These are phyloP conservation scores for Scalopus aquaticus DNA, from an alignment of 2,113 vertebrate genomes.

Conservation along the genomic window DNA sequence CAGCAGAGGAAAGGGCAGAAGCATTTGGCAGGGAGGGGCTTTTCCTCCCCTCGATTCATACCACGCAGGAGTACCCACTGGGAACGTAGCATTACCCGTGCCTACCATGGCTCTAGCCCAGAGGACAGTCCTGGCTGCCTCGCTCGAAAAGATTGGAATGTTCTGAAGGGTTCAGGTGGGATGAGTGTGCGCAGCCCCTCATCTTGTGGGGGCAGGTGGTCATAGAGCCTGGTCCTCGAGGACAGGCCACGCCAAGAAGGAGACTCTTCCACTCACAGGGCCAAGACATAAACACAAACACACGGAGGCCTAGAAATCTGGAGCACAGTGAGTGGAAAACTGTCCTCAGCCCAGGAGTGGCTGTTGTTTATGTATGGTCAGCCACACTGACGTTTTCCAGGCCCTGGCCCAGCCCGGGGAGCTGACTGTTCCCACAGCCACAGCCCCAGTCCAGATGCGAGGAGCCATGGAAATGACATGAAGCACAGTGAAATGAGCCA, in stretches of 20 bases:
- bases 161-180: background rate
- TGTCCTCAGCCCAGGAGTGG: background rate
- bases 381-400: conserved; percentile 9
- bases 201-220: background rate
- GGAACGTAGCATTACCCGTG: accelerated
- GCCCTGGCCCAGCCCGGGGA: background rate
- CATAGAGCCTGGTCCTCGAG: background rate
- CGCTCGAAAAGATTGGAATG: background rate
- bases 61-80: background rate
- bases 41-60: background rate
- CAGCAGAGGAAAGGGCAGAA: background rate
- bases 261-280: background rate
- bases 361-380: background rate
- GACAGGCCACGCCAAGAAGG: background rate
- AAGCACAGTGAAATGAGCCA: background rate
- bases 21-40: accelerated
- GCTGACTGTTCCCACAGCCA: no score
- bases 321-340: conserved; percentile 27
- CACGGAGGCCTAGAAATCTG: background rate
- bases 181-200: background rate
- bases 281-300: conserved; percentile 33
- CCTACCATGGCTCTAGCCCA: no score
- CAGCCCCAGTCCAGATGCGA: background rate
- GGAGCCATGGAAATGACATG: accelerated
- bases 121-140: background rate